phyloP scores from a whole-genome alignment of 64 coral and sea anemone genomes.

The Orbicella faveolata region DNA sequence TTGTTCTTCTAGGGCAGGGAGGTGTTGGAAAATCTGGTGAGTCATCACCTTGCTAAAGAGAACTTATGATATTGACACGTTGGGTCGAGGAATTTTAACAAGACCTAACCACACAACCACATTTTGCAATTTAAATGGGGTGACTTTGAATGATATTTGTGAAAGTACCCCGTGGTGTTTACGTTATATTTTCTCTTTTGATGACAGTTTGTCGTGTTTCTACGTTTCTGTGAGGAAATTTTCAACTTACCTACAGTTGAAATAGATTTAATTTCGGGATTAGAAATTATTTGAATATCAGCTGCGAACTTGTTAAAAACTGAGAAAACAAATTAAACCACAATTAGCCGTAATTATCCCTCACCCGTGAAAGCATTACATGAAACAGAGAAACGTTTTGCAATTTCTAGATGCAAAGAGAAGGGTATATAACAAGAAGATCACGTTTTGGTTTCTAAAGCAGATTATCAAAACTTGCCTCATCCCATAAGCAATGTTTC shows the following conservation, averaged over 20 bases:
- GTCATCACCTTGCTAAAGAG: not conserved
- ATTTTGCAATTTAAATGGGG: not conserved
- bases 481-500: not conserved
- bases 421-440: not conserved
- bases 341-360: not conserved
- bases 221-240: not conserved
- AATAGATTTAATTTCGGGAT: not conserved
- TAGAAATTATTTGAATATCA: not conserved
- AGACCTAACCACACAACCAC: not conserved
- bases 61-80: slow-evolving; percentile 3
- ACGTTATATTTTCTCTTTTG: not conserved
- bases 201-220: not conserved
- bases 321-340: not conserved
- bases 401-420: not conserved
- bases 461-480: not conserved
- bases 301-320: not conserved
- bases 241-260: not conserved
- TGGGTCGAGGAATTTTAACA: not conserved
- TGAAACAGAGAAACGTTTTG: not conserved
- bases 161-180: too few relatives aligned
- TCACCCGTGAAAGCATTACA: not conserved
- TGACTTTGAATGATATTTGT: slow-evolving; percentile 7
- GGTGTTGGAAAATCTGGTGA: slow-evolving; percentile 95
- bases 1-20: slow-evolving; percentile 82
- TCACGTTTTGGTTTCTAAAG: not conserved